These are phyloP conservation scores for Chloropsis cyanopogon DNA, from an alignment of 2,113 vertebrate species.

Conservation along the genomic window DNA sequence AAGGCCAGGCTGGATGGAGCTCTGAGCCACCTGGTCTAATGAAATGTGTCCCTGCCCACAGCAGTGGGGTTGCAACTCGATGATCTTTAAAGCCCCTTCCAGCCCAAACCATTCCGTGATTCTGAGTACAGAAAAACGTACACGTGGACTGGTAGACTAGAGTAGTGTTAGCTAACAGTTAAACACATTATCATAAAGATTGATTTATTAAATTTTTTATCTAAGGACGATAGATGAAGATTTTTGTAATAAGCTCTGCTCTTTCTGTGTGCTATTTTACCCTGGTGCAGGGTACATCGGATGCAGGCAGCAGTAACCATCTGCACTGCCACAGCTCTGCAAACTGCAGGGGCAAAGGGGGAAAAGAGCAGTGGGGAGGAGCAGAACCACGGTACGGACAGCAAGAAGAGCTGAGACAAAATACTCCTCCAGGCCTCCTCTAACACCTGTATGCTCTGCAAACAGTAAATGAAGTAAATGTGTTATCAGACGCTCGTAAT, in stretches of 20 bases:
- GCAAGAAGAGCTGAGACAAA: background rate
- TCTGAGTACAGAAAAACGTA: background rate
- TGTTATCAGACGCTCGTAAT: background rate
- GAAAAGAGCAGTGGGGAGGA: background rate
- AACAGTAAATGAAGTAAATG: background rate
- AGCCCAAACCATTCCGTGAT: background rate
- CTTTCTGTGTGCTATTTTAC: background rate
- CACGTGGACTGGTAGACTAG: background rate
- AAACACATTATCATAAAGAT: background rate
- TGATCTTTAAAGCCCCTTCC: background rate
- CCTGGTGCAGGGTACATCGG: too few relatives aligned
- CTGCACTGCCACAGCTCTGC: background rate
- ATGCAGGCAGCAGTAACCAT: background rate
- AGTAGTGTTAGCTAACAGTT: too few relatives aligned
- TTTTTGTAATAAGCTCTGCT: background rate
- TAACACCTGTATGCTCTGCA: background rate
- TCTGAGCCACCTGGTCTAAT: background rate
- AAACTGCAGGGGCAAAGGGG: rapidly evolving
- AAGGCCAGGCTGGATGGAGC: background rate
- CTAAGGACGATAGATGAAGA: background rate
- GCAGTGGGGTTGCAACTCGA: background rate
- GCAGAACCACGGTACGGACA: too few relatives aligned
- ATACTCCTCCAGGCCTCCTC: background rate
- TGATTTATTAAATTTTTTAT: background rate
- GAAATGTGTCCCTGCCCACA: background rate